Base-by-base conservation (phyloP, 2,888 invertebrate species). In the Polylopha cassiicola region DNA sequence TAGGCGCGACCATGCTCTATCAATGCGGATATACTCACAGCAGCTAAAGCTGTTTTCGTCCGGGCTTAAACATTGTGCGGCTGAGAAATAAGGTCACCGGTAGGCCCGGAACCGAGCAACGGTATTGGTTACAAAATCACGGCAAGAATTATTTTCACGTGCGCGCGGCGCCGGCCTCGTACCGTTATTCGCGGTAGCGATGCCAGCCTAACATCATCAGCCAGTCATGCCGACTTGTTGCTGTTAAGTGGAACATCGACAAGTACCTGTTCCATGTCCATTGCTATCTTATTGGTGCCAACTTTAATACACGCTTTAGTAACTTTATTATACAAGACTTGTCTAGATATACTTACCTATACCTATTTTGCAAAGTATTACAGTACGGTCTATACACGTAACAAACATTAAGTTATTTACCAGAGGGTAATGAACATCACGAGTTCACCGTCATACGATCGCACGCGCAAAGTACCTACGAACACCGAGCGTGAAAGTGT, bases 121-220 rank as follows among this genome's bases (percentile, higher is more conserved):
- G 81, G 85, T 80, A 65, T 78, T 71, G 64, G 73, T 84, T 84
- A 82, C 84, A 81, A 85, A 84, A 84, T 81, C 77, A 74, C 84
- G 75, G 76, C 81, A 80, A 84, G 84, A 82, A 84, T 82, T 82
- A 84, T 82, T 73, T 82, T 82, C 82, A 82, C 81, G 84, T 81
- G 80, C 81, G 68, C 72, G 61, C 67, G 64, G 62, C 64, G 65
- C 58, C 62, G 60, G 48, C 61, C 39, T 47, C 62, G 53, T 61
- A 77, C 81, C 82, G 82, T 81, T 81, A 81, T 59, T 62, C 30
- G 39, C 63, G 53, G 63, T 63, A 64, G 64, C 65, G 61, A 53
- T 61, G 68, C 53, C 64, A 58, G 56, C 55, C 55, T 65, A 61
- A 53, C 65, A 49, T 53, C 62, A 50, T 60, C 65, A 64, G 62